phyloP scores from a whole-genome alignment of 2,113 vertebrate species.

The Malaclemys terrapin region DNA sequence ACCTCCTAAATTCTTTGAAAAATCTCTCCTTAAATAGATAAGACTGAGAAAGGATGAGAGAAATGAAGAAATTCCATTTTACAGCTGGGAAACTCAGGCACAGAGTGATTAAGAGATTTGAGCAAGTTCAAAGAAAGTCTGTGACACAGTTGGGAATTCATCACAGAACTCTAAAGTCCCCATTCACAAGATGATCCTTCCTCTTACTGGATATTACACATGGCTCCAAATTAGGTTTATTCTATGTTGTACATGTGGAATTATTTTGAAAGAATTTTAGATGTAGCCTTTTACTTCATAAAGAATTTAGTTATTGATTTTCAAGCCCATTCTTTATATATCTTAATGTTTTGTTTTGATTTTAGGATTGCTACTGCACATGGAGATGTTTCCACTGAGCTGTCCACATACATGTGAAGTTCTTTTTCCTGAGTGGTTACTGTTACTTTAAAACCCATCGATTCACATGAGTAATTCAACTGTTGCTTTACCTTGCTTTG shows the following conservation, averaged over 20 bases:
- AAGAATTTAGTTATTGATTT: neutral
- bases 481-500: neutral
- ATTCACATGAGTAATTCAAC: neutral
- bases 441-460: neutral
- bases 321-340: neutral
- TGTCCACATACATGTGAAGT: neutral
- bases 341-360: neutral
- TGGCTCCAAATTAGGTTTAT: neutral
- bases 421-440: neutral
- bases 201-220: neutral
- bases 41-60: neutral
- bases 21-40: neutral
- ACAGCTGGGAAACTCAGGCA: neutral
- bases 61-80: neutral
- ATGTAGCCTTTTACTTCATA: neutral
- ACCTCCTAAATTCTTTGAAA: neutral
- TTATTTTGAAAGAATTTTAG: neutral
- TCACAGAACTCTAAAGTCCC: neutral
- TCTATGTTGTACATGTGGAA: neutral
- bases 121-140: neutral
- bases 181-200: neutral
- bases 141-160: neutral
- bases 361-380: neutral
- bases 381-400: neutral
- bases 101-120: neutral